Evolutionary conservation across 2,888 invertebrate species (phyloP).

Genomic region (Harmothoe impar): DNA sequence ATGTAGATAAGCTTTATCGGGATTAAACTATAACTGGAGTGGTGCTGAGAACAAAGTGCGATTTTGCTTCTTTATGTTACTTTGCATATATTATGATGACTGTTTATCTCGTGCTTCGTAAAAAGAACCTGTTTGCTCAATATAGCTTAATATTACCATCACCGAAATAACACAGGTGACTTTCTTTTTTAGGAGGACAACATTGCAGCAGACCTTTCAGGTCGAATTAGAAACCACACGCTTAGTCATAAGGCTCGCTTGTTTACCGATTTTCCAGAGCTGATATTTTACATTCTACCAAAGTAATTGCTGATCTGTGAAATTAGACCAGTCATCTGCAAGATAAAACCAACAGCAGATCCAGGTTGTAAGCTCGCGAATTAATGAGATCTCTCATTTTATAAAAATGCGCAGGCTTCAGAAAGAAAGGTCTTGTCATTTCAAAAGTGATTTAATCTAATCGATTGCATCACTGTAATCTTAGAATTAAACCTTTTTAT

Average conservation of each 20-base stretch:
- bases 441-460: constrained; percentile 38
- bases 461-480: background rate
- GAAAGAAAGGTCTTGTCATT: constrained; percentile 27
- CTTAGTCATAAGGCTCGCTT: background rate
- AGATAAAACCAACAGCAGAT: background rate
- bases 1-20: too few relatives aligned
- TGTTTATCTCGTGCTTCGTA: too few relatives aligned
- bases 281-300: background rate
- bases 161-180: too few relatives aligned
- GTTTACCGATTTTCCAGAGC: background rate
- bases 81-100: too few relatives aligned
- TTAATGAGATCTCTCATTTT: constrained; percentile 37
- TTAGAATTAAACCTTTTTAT: background rate
- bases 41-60: too few relatives aligned
- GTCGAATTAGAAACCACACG: too few relatives aligned
- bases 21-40: too few relatives aligned
- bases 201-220: too few relatives aligned
- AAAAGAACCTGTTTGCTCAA: too few relatives aligned
- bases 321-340: background rate
- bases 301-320: background rate
- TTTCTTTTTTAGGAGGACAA: too few relatives aligned
- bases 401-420: background rate
- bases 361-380: background rate
- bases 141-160: too few relatives aligned
- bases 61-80: too few relatives aligned